These are phyloP conservation scores for Sitobion miscanthi DNA, from an alignment of 1,140 invertebrate genomes.

Conservation along the genomic window DNA sequence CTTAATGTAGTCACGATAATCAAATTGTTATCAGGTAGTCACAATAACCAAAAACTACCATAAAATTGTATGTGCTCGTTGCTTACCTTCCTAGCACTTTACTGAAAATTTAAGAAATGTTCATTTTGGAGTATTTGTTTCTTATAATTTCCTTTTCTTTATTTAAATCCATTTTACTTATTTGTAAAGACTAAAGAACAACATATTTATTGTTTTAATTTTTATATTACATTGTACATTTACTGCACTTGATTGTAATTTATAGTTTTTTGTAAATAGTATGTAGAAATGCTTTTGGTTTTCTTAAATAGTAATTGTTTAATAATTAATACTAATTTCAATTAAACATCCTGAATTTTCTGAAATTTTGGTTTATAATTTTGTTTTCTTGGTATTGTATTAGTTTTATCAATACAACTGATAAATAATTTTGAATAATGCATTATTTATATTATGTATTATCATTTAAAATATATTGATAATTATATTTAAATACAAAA, in stretches of 20 bases:
- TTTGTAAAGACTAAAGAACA: neutral
- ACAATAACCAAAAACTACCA: neutral
- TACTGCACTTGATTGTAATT: neutral
- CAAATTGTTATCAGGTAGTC: neutral
- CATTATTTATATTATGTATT: conserved; percentile 1
- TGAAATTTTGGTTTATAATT: neutral
- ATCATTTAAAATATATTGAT: conserved; percentile 22
- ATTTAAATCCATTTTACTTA: neutral
- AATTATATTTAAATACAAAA: neutral
- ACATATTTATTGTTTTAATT: neutral
- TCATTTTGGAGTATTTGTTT: neutral
- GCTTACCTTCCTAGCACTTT: neutral
- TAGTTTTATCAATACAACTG: neutral
- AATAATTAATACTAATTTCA: neutral
- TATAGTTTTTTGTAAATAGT: neutral
- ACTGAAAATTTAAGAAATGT: neutral
- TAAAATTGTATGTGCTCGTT: neutral
- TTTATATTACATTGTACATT: neutral
- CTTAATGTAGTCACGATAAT: neutral
- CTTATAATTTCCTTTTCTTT: neutral
- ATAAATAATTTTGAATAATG: neutral
- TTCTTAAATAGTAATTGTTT: neutral
- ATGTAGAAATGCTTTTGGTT: neutral
- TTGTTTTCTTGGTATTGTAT: neutral
- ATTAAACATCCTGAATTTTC: neutral